Evolutionary conservation across 2,888 invertebrate species (phyloP), one percentile per base, ranked within the genome.

Genomic region (Alloscopus bannaensis): DNA sequence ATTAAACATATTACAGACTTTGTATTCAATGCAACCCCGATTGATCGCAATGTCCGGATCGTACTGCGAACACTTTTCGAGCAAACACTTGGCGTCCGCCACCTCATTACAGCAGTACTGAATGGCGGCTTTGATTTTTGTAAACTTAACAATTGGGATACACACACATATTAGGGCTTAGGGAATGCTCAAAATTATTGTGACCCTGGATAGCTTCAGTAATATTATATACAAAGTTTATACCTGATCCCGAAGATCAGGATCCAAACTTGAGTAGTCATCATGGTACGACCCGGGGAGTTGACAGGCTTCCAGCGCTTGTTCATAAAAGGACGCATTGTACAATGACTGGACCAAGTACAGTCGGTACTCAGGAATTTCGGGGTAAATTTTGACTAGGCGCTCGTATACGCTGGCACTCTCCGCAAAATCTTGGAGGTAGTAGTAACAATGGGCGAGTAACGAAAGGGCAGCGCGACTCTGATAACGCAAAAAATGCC

Each of bases 371-470:
- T 98, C 94, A 26, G 93, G 92, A 85, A 96, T 92, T 84, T 96
- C 95, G 0, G 98, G 97, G 86, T 93, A 94, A 87, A 96, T 90
- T 81, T 92, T 91, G 0, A 94, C 92, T 73, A 99, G 90, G 89
- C 97, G 96, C 88, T 98, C 98, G 87, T 99, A 99, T 88, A 96
- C 97, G 87, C 94, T 95, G 0, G 97, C 94, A 0, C 99, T 97
- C 89, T 95, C 95, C 20, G 94, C 91, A 88, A 96, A 99, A 86
- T 98, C 96, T 90, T 99, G 96, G 50, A 92, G 93, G 86, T 97
- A 94, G 89, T 94, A 99, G 89, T 98, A 97, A 88, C 98, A 98
- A 88, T 97, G 98, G 0, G 96, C 99, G 57, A 99, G 90, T 0
- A 99, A 91, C 0, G 99, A 99, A 31, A 99, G 89, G 2, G 97